Base-by-base conservation (phyloP, 2,888 invertebrate species). In the Dynastes maya region DNA sequence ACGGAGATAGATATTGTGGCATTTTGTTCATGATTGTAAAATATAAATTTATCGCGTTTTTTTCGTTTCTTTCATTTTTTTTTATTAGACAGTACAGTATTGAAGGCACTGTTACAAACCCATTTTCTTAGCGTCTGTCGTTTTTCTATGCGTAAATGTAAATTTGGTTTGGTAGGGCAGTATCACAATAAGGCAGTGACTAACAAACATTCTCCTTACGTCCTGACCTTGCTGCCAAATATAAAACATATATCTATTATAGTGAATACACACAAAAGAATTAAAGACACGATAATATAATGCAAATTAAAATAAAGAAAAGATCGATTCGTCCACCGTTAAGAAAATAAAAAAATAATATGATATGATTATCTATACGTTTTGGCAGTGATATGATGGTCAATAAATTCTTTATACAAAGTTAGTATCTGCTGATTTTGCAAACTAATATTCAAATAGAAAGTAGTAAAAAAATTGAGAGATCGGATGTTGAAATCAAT, bases 161-260 rank as follows among this genome's bases (percentile, higher is more conserved):
- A 84, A 83, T 84, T 84, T 84, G 83, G 83, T 81, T 85, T 84
- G 81, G 83, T 84, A 49, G 84, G 85, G 84, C 84, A 86, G 85
- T 87, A 87, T 87, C 87, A 87, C 87, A 87, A 37, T 85, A 82
- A 85, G 86, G 87, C 85, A 86, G 85, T 86, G 84, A 84, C 80
- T 81, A 71, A 81, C 45, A 45, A 45, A 45, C 45, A 80, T 77
- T 2, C 78, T 76, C 45, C 65, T 75, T 78, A 79, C 74, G 61
- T 80, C 77, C 71, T 80, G 76, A 80, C 79, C 40, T 76, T 80
- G 77, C 80, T 79, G 78, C 81, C 78, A 77, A 77, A 77, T 53
- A 65, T 70, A 76, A 45, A 74, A 37, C 53, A 76, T 37, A 55
- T 13, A 55, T 22, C 16, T 58, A 13, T 40, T 53, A 27, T 71